Conservation (phyloP, 2,888 invertebrate species). For the Dioctria linearis region DNA sequence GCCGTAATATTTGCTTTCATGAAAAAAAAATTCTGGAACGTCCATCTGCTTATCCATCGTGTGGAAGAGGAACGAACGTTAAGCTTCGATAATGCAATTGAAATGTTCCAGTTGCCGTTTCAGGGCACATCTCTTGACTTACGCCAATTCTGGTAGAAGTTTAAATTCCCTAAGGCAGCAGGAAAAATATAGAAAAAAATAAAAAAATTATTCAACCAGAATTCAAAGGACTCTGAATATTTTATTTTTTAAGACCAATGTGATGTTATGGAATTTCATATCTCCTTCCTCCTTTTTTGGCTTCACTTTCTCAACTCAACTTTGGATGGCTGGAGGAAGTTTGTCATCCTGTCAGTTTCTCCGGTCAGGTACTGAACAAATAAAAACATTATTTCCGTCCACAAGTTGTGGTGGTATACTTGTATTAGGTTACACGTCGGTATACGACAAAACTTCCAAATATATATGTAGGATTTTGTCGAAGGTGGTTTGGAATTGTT, state of each 20-base stretch:
- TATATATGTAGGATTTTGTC: too few species aligned
- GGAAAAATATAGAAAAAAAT: not conserved
- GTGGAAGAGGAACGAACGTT: not conserved
- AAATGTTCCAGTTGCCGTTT: conserved; percentile 17
- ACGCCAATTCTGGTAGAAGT: not conserved
- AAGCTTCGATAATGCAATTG: conserved; percentile 40
- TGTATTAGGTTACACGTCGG: too few species aligned
- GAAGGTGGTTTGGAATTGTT: too few species aligned
- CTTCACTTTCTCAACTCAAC: too few species aligned
- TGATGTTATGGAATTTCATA: not conserved
- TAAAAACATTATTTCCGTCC: too few species aligned
- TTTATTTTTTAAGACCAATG: not conserved
- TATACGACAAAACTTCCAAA: too few species aligned
- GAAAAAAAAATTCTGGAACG: not conserved
- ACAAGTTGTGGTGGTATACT: too few species aligned
- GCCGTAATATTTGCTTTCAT: not conserved
- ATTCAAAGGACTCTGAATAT: conserved; percentile 32
- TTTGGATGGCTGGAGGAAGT: too few species aligned
- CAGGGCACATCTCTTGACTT: not conserved
- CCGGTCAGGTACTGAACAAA: too few species aligned
- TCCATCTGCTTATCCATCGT: conserved; percentile 18
- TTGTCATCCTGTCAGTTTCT: too few species aligned
- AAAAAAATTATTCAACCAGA: not conserved
- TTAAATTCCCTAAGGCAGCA: conserved; percentile 13
- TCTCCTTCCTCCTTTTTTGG: not conserved